Percentiles rank a stretch among this genome's conserved stretches.
Conservation (phyloP, 2,113 vertebrate genomes). For the Ascaphus truei region DNA sequence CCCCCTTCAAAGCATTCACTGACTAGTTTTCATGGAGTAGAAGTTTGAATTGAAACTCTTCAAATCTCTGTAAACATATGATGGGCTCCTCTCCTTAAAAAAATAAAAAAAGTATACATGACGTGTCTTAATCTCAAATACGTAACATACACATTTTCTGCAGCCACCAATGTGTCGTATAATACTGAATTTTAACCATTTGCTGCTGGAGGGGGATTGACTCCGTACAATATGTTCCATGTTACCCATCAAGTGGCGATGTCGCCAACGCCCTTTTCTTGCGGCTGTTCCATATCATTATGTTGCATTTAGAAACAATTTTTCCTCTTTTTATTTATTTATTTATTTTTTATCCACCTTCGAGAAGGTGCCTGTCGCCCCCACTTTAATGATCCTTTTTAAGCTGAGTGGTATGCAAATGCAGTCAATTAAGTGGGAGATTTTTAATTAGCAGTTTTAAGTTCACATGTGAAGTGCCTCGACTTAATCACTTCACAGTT, state of each 20-base stretch:
- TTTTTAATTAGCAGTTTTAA: conserved; percentile 83
- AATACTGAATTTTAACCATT: too few species aligned
- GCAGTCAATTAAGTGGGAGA: conserved; percentile 77
- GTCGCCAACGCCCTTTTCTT: too few species aligned
- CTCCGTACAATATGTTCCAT: too few species aligned
- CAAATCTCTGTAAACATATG: too few species aligned
- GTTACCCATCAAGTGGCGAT: too few species aligned
- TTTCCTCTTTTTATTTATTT: conserved; percentile 40
- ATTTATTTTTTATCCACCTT: background rate
- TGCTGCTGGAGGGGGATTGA: too few species aligned
- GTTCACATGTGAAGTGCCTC: conserved; percentile 78
- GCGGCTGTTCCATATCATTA: too few species aligned
- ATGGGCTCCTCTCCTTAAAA: background rate
- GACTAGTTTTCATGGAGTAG: background rate
- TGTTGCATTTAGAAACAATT: too few species aligned
- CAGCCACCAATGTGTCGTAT: too few species aligned
- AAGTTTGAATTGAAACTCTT: background rate
- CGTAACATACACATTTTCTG: too few species aligned
- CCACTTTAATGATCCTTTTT: conserved; percentile 52
- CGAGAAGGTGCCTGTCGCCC: conserved; percentile 41
- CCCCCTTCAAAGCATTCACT: background rate
- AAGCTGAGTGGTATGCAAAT: conserved; percentile 77
- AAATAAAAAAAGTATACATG: too few species aligned
- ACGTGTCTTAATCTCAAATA: too few species aligned
- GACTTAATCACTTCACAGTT: conserved; percentile 82